Evolutionary conservation across 2,888 invertebrate genomes (phyloP), one percentile per base, ranked within the genome.

Genomic region (Oscheius sp.): DNA sequence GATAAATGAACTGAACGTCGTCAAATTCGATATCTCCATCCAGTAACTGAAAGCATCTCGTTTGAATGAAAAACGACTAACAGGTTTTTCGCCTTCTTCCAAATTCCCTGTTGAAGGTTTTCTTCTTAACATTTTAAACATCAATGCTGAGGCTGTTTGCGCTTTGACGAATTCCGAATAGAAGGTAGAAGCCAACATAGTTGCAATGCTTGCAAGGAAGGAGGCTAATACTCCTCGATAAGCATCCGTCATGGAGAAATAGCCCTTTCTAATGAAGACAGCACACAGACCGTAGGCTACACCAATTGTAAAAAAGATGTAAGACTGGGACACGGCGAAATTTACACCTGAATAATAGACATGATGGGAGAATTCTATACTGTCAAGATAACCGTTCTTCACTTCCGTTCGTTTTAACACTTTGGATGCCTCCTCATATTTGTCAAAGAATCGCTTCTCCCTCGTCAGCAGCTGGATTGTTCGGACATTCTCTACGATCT

Each of bases 151-250:
- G 12, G 87, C 85, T 14, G 85, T 77, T 17, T 84, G 82, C 1
- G 87, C 87, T 72, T 87, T 87, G n/a, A 86, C 83, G 70, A 87
- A 87, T 69, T 88, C 88, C 0, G 87, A 87, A 49, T 87, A 80
- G 62, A 73, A 76, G 82, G 76, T 68, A 14, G 78, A 68, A 1
- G 77, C 73, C 38, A 80, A 72, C 75, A 80, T 78, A 17, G 80
- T 73, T 2, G 72, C 73, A 4, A 80, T 72, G 12, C 73, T 63
- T 2, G 71, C 75, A 51, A 81, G 59, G 57, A 78, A 56, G 71
- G 78, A 73, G 8, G 78, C 70, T 20, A 69, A 68, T 30, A 81
- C 72, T 0, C 71, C 76, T 50, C 64, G 6, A 63, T 71, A 49
- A 49, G 45, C 32, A 41, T 63, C 28, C 54, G 45, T 24, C 51